A percentile compares a stretch with the other conserved stretches of the same genome.
phyloP scores from a whole-genome alignment of 2,113 vertebrate genomes.

The Amphiprion percula region DNA sequence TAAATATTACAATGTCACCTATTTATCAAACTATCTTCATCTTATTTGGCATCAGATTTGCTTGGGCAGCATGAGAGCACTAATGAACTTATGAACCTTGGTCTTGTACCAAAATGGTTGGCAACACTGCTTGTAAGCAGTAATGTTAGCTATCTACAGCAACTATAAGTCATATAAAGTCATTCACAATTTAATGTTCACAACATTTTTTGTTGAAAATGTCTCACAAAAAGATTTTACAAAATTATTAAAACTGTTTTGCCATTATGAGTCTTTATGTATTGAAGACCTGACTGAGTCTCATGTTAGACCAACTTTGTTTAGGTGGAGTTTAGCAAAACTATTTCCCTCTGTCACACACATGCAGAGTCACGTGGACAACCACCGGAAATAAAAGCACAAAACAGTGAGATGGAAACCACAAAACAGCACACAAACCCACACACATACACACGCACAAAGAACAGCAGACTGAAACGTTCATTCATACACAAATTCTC shows the following conservation, averaged over 20 bases:
- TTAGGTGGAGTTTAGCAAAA: not conserved
- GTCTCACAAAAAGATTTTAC: not conserved
- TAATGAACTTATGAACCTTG: no score
- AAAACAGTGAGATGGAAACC: constrained; percentile 35
- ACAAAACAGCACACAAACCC: constrained; percentile 19
- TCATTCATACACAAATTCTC: not conserved
- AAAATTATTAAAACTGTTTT: no score
- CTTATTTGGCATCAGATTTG: no score
- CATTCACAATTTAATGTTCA: no score
- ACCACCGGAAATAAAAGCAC: constrained; percentile 22
- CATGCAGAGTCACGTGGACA: constrained; percentile 11
- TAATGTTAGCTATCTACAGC: no score
- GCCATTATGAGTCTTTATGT: not conserved
- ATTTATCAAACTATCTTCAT: no score
- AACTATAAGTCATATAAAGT: no score
- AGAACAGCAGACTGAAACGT: constrained; percentile 5
- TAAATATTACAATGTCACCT: no score
- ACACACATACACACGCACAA: not conserved
- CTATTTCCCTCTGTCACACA: not conserved
- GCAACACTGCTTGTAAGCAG: no score
- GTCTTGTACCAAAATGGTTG: no score
- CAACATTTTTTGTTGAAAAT: no score
- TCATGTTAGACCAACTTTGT: not conserved
- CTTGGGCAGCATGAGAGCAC: no score
- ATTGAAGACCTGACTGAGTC: not conserved